Evolutionary conservation across 2,888 invertebrate species (phyloP), one percentile per base, ranked within the genome.

Genomic region (Plemyria rubiginata): DNA sequence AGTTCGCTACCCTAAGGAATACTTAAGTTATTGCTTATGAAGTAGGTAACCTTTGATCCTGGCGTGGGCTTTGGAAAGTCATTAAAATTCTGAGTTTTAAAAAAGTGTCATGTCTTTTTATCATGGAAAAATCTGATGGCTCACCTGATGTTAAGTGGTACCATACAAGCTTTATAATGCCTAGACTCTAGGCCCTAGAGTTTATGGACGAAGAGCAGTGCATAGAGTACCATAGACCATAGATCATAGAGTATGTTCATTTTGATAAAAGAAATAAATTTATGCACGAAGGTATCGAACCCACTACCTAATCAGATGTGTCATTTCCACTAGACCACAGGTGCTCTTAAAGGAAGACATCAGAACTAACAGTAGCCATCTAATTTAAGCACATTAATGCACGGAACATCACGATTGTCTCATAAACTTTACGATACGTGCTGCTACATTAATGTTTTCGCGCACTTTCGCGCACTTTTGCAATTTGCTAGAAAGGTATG

Each of bases 361-460:
- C 11, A 38, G 11, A 11, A 38, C 8, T 38, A 9, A 38, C 36
- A 38, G 36, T 36, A 36, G 36, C 8, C 36, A 38, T 38, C 41
- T 41, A 5, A 41, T 41, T 41, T 41, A 41, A 11, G 11, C 9
- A 38, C 36, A 38, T 38, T 38, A 38, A 38, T 38, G 36, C 11
- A 38, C 36, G 45, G 57, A 32, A 15, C 43, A 51, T 43, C 60
- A 57, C 71, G 74, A 70, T 61, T 65, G 59, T 49, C 59, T 55
- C 59, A 62, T 70, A 68, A 67, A 72, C 60, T 54, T 60, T 64
- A 65, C 50, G 64, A 65, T 70, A 66, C 81, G 77, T 79, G 81
- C 54, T 56, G 12, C 32, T 48, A 57, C 78, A 77, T 71, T 72
- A 74, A 78, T 76, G 54, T 49, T 32, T n/a, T n/a, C n/a, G n/a